Evolutionary conservation across 2,888 invertebrate genomes (phyloP).

Genomic region (Drosophila prolongata): DNA sequence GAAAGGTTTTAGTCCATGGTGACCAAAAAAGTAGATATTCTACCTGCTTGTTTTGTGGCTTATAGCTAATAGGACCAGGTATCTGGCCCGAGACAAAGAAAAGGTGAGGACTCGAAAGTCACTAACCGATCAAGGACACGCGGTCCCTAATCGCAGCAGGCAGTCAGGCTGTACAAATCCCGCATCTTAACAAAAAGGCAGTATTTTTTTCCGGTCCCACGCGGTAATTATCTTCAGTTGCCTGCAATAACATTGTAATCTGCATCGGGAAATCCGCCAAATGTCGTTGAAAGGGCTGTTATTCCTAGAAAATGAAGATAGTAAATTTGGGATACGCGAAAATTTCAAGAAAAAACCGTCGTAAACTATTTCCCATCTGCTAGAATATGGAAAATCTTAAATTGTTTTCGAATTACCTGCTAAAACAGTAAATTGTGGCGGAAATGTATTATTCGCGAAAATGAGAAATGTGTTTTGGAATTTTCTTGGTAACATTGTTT

Average conservation of each 20-base stretch:
- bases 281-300: not conserved
- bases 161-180: conserved; percentile 8
- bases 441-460: not conserved
- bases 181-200: conserved; percentile 3
- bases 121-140: conserved; percentile 9
- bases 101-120: conserved; percentile 11
- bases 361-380: not conserved
- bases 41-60: conserved; percentile 17
- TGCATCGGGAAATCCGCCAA: conserved; percentile 26
- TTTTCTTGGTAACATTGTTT: not conserved
- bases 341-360: not conserved
- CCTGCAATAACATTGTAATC: conserved; percentile 24
- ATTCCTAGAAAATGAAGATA: conserved; percentile 7
- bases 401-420: not conserved
- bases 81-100: conserved; percentile 6
- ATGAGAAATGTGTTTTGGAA: not conserved
- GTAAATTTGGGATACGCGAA: not conserved
- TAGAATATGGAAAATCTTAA: too few relatives aligned
- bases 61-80: conserved; percentile 1
- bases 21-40: not conserved
- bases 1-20: not conserved
- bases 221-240: conserved; percentile 10
- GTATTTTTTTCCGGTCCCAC: not conserved
- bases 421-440: not conserved
- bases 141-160: conserved; percentile 18